Percentiles rank a stretch among this genome's conserved stretches.
phyloP scores from a whole-genome alignment of 2,113 vertebrate species.

The Chloropsis cyanopogon region DNA sequence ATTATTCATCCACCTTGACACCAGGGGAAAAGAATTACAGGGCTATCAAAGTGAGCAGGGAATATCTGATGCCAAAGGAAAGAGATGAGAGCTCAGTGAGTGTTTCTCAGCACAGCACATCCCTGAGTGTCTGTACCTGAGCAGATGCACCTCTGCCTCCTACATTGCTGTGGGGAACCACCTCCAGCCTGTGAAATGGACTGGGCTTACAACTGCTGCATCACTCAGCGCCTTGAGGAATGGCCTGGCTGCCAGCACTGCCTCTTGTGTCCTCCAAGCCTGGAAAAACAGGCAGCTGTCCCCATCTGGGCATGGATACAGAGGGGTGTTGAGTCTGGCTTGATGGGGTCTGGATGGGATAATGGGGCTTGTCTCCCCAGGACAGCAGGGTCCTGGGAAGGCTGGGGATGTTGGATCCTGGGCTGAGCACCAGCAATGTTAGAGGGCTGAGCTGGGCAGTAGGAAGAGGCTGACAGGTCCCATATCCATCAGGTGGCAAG shows the following conservation, averaged over 20 bases:
- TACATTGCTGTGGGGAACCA: accelerated
- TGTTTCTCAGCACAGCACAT: neutral
- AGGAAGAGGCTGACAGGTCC: neutral
- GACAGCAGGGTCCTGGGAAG: neutral
- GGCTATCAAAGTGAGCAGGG: neutral
- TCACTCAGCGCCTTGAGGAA: neutral
- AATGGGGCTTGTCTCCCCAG: neutral
- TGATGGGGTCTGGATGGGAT: accelerated
- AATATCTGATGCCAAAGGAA: neutral
- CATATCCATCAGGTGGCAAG: neutral
- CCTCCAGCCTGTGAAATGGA: neutral
- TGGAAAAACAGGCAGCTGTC: neutral
- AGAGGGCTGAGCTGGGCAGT: neutral
- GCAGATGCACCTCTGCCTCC: neutral
- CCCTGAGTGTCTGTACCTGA: neutral
- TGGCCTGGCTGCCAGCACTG: neutral
- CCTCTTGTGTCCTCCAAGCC: neutral
- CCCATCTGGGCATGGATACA: neutral
- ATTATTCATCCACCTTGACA: neutral
- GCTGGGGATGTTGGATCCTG: neutral
- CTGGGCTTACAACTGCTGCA: neutral
- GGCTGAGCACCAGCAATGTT: neutral
- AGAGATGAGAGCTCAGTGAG: neutral
- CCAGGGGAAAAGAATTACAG: neutral
- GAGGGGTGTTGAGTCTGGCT: neutral